Evolutionary conservation across 1,140 invertebrate genomes (phyloP).

Genomic region (Phocides pigmalion): DNA sequence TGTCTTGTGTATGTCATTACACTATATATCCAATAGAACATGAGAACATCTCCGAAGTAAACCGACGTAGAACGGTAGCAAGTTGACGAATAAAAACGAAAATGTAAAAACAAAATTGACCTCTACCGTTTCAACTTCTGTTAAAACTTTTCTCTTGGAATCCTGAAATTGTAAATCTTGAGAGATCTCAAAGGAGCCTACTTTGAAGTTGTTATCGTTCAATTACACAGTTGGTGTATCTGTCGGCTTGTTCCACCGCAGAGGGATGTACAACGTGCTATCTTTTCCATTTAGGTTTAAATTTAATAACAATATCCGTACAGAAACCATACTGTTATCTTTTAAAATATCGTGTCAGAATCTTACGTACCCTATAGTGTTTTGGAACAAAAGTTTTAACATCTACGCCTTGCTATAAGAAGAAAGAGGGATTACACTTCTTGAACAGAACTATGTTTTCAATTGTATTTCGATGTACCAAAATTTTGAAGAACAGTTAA

Average conservation of each 20-base stretch:
- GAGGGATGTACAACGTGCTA: not conserved
- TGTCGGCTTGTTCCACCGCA: not conserved
- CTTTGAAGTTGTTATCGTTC: slow-evolving; percentile 42
- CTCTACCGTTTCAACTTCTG: slow-evolving; percentile 14
- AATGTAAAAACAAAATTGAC: slow-evolving; percentile 23
- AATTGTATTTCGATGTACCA: too few relatives aligned
- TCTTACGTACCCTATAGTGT: too few relatives aligned
- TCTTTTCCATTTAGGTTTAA: not conserved
- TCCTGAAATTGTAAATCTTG: slow-evolving; percentile 28
- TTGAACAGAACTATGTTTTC: too few relatives aligned
- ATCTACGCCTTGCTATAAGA: too few relatives aligned
- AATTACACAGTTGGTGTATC: slow-evolving; percentile 37
- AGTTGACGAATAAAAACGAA: slow-evolving; percentile 17
- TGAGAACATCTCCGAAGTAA: too few relatives aligned
- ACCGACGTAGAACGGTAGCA: not conserved
- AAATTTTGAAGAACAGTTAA: too few relatives aligned
- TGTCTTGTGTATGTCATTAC: slow-evolving; percentile 7
- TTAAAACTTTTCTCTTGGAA: slow-evolving; percentile 23
- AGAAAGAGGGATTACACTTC: too few relatives aligned
- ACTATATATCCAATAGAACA: not conserved
- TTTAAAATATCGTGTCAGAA: too few relatives aligned
- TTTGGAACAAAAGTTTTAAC: too few relatives aligned
- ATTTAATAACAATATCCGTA: too few relatives aligned
- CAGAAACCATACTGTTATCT: too few relatives aligned
- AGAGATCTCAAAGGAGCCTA: slow-evolving; percentile 36